Base-by-base conservation (phyloP, 2,113 vertebrate genomes). In the Xyrauchen texanus region DNA sequence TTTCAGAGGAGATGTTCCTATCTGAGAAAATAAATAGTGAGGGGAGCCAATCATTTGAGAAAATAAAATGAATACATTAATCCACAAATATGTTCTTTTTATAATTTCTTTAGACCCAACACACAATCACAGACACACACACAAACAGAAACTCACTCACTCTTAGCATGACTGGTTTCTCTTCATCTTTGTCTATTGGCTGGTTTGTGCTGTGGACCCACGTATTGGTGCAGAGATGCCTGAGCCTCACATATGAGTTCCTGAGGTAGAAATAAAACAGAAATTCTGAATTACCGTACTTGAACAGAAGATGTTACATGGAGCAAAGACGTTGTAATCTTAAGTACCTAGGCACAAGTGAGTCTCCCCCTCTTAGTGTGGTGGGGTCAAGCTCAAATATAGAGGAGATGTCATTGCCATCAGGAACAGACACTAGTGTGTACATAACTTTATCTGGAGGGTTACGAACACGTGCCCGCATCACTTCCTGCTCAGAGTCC, bases 181-280 rank as follows among this genome's bases (percentile, higher is more conserved):
- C 98, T 74, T 99, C 98, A 1, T 99, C 97, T 81, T 98, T 99
- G 88, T 99, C 98, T n/a, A 99, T 99, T 2, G 98, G 98, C 53
- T 97, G 97, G 84, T 99, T 99, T 76, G 98, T 99, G 89, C 98
- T 99, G 83, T 99, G 98, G 65, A 99, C 96, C 98, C 98, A 99
- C 0, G 98, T 99, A 87, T 99, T 99, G 21, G 98, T 99, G 85
- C 98, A 99, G n/a, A 99, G 92, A 85, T 99, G 98, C 76, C 98
- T 88, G 63, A 99, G 97, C 16, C 98, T 94, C 52, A 99, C 98
- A 0, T 98, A 99, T 0, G 98, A 99, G 89, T 99, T 99, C 86
- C 97, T 99, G 83, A 57, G 84, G 84, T 34, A 34, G 21, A 34
- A 82, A 15, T 44, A 11, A 61, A 88, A 79, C 81, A 16, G 16